Evolutionary conservation across 2,113 vertebrate species (phyloP).

Genomic region (Rana temporaria): DNA sequence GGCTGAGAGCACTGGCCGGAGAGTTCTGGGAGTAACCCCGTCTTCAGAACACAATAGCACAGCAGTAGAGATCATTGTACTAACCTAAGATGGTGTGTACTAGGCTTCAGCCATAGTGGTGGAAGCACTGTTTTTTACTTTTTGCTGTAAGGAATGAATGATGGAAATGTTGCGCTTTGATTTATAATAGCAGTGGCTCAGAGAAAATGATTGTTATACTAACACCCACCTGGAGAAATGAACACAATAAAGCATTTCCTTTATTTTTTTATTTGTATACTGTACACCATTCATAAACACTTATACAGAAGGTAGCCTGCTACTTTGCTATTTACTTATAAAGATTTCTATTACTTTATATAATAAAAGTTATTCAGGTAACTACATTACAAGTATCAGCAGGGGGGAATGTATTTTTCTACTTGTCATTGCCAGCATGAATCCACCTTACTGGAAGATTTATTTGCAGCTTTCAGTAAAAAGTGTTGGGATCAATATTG

Average conservation of each 20-base stretch:
- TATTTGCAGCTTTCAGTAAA: too few species aligned
- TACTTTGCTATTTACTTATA: not conserved
- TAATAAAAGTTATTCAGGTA: not conserved
- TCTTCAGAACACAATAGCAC: too few species aligned
- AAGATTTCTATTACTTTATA: not conserved
- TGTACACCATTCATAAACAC: slow-evolving; percentile 2
- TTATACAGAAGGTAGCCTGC: slow-evolving; percentile 10
- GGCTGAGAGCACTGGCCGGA: too few species aligned
- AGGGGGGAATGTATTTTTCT: not conserved
- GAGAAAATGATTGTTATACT: not conserved
- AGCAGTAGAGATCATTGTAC: too few species aligned
- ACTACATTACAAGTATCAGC: not conserved
- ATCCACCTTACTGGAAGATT: too few species aligned
- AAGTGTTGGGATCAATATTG: too few species aligned
- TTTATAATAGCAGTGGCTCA: not conserved
- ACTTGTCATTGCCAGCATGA: too few species aligned
- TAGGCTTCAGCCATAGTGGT: too few species aligned
- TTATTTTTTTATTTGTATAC: not conserved
- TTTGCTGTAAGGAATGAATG: not conserved
- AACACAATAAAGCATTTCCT: not conserved
- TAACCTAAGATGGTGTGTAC: too few species aligned
- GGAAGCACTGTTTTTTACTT: not conserved
- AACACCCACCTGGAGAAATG: not conserved
- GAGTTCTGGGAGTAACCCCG: too few species aligned
- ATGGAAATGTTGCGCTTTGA: not conserved